Evolutionary conservation across 2,888 invertebrate genomes (phyloP), one percentile per base, ranked within the genome.

Genomic region (Patella ulyssiponensis): DNA sequence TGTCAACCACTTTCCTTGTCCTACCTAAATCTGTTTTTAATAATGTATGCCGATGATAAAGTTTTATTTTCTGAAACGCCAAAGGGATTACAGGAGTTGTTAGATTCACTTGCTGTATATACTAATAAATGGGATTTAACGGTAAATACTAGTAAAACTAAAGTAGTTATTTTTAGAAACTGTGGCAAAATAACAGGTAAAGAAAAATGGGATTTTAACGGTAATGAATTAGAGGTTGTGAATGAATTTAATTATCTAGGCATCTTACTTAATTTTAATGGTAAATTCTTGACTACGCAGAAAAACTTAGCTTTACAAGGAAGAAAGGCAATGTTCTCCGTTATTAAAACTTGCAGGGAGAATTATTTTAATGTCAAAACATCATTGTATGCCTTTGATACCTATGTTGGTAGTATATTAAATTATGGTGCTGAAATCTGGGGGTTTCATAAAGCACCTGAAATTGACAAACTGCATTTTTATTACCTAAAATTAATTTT

Each of bases 301-400:
- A 58, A 17, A 20, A 58, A 58, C 20, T 4, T 58, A 58, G 58
- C 58, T n/a, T 58, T 14, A n/a, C 58, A 58, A 58, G 58, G 58
- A n/a, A 58, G 58, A 58, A 58, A 58, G 20, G 58, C 58, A 3
- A 17, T 58, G 20, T 58, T 58, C 58, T 17, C 58, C 17, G 20
- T 58, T 58, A n/a, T 58, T n/a, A 58, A 17, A 58, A 58, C 58
- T 14, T 58, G 58, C 20, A 58, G 20, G 58, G 58, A 58, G 3
- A 58, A 58, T 58, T 58, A 58, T 58, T 58, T 58, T 58, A 58
- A 58, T 58, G 58, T 58, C 20, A 58, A 58, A 58, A n/a, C 58
- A 58, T 58, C n/a, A n/a, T 5, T 58, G 17, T 58, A 17, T 58
- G 58, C 20, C n/a, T 58, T 58, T 58, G 58, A 58, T 58, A 58